These are phyloP conservation scores for Motacilla tschutschensis DNA, from an alignment of 2,113 vertebrate species.

Conservation along the genomic window DNA sequence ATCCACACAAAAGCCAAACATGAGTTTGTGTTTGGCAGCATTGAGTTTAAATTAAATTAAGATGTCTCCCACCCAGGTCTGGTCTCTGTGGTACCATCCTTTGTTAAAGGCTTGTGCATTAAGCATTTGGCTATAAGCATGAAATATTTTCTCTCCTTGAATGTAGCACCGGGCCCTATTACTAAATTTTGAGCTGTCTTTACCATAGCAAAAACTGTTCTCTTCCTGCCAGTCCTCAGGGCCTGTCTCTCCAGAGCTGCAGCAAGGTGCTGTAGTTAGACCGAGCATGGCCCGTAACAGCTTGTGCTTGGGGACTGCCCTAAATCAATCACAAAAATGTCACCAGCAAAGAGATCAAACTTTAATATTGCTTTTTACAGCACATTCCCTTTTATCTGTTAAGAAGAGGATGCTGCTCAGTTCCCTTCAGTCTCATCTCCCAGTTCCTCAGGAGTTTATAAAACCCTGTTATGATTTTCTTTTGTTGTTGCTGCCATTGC, in stretches of 20 bases:
- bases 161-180: not conserved
- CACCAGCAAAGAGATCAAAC: slow-evolving; percentile 21
- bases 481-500: slow-evolving; percentile 26
- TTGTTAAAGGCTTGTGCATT: not conserved
- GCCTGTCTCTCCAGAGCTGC: not conserved
- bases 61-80: not conserved
- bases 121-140: not conserved
- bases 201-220: not conserved
- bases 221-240: not conserved
- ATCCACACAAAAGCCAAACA: not conserved
- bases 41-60: not conserved
- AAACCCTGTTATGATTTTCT: slow-evolving; percentile 19
- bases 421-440: slow-evolving; percentile 20
- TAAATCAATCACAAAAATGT: slow-evolving; percentile 41
- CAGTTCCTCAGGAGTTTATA: slow-evolving; percentile 7
- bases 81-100: not conserved
- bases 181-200: not conserved
- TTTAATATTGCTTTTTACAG: not conserved
- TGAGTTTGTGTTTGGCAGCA: rapidly evolving
- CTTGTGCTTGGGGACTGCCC: not conserved
- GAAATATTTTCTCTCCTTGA: not conserved
- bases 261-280: not conserved
- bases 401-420: not conserved
- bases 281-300: not conserved
- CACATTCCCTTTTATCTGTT: slow-evolving; percentile 20